These are phyloP conservation scores for Oreochromis tanganicae DNA, from an alignment of 2,113 vertebrate species.

Conservation along the genomic window DNA sequence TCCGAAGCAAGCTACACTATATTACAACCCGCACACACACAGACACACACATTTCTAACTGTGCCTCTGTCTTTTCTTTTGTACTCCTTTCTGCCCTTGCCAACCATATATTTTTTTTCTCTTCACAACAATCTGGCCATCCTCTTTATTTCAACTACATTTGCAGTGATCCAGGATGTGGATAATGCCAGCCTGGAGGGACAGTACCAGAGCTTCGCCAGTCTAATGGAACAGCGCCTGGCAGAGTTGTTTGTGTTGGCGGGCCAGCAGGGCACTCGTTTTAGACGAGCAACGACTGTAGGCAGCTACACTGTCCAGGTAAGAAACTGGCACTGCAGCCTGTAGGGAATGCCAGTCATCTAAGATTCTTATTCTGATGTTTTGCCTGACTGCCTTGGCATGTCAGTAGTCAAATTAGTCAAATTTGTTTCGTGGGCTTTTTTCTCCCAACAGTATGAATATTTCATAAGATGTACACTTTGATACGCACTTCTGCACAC, in stretches of 20 bases:
- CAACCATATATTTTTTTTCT: background rate
- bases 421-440: background rate
- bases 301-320: constrained; percentile 97
- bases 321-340: background rate
- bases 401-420: background rate
- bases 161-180: constrained; percentile 91
- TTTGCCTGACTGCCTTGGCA: background rate
- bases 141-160: background rate
- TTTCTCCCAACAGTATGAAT: constrained; percentile 17
- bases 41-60: background rate
- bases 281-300: constrained; percentile 85
- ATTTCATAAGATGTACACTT: constrained; percentile 26
- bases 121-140: constrained; percentile 9
- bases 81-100: background rate
- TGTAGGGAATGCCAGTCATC: background rate
- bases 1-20: background rate
- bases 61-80: background rate
- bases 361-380: background rate
- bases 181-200: constrained; percentile 84
- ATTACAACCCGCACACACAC: background rate
- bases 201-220: constrained; percentile 95
- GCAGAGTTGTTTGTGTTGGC: constrained; percentile 91
- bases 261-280: constrained; percentile 84
- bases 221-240: constrained; percentile 93
- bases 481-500: background rate